Evolutionary conservation across 2,113 vertebrate species (phyloP), one percentile per base, ranked within the genome.

Genomic region (Brachionichthys hirsutus): DNA sequence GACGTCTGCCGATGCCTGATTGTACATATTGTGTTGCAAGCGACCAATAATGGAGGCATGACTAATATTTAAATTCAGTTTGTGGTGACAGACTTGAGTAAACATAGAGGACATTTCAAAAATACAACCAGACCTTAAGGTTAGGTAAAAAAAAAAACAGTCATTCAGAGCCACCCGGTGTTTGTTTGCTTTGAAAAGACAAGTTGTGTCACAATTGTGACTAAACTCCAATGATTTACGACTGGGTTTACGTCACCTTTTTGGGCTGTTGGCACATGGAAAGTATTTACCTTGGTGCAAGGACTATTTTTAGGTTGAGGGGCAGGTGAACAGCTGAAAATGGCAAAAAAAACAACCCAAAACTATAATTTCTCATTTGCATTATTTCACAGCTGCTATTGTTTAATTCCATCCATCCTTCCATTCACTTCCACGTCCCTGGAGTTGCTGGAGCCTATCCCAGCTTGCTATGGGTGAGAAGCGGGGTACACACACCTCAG

Each of bases 141-240:
- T 50, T 18, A 16, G 42, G 18, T 44, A 44, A 55, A 75, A 52
- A 73, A 41, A 44, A 55, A 75, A 52, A 73, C 12, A 16, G 50
- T n/a, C 58, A 51, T 48, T 35, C 15, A 44, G 57, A 63, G 62
- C 75, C 69, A 69, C 10, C 9, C 24, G 67, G 54, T 65, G 51
- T 80, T 75, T 78, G 70, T 75, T 81, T 45, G 47, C 56, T 67
- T 49, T 54, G 13, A 57, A 50, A 58, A 20, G 35, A 43, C 19
- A 48, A 43, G 65, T 30, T 68, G 74, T 73, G 77, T 62, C 63
- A 63, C 51, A 30, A 69, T 82, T 13, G 0, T 6, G 41, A 46
- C 61, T 59, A 58, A 57, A 24, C 24, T 35, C 18, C 9, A 12
- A 38, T 73, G 49, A 59, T 50, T 58, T 36, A n/a, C 14, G 2